Percentiles rank a stretch among this genome's conserved stretches.
Evolutionary conservation across 2,888 invertebrate genomes (phyloP).

Genomic region (Rotaria sp.): DNA sequence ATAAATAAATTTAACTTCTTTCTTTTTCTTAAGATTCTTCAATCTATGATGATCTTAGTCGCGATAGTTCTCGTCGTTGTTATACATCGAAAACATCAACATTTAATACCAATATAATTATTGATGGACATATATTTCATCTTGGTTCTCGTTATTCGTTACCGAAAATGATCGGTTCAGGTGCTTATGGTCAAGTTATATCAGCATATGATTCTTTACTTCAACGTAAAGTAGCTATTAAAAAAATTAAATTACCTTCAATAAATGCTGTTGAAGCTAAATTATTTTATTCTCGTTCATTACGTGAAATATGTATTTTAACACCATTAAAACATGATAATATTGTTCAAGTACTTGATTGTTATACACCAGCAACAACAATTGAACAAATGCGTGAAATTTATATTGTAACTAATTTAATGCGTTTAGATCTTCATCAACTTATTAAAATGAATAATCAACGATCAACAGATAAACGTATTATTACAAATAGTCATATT

Average conservation of each 20-base stretch:
- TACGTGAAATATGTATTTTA: slow-evolving; percentile 42
- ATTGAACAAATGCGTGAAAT: slow-evolving; percentile 31
- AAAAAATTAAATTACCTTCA: slow-evolving; percentile 38
- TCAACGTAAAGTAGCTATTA: slow-evolving; percentile 38
- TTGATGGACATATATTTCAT: slow-evolving; percentile 3
- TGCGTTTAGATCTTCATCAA: slow-evolving; percentile 42
- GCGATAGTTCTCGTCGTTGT: background rate
- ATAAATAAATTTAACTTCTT: background rate
- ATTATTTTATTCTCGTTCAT: slow-evolving; percentile 28
- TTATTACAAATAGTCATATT: slow-evolving; percentile 41
- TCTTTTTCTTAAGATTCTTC: background rate
- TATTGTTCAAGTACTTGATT: slow-evolving; percentile 45
- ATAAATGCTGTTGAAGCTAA: background rate
- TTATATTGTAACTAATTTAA: slow-evolving; percentile 42
- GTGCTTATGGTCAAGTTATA: slow-evolving; percentile 13
- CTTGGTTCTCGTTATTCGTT: background rate
- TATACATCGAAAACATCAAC: background rate
- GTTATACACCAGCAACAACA: slow-evolving; percentile 44
- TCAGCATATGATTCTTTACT: slow-evolving; percentile 35
- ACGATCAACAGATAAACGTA: slow-evolving; percentile 30
- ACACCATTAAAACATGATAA: slow-evolving; percentile 42
- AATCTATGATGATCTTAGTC: background rate
- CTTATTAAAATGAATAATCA: slow-evolving; percentile 39
- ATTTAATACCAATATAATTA: background rate
- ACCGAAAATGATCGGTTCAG: background rate